Evolutionary conservation across 2,888 invertebrate species (phyloP), one percentile per base, ranked within the genome.

Genomic region (Callinectes sapidus): DNA sequence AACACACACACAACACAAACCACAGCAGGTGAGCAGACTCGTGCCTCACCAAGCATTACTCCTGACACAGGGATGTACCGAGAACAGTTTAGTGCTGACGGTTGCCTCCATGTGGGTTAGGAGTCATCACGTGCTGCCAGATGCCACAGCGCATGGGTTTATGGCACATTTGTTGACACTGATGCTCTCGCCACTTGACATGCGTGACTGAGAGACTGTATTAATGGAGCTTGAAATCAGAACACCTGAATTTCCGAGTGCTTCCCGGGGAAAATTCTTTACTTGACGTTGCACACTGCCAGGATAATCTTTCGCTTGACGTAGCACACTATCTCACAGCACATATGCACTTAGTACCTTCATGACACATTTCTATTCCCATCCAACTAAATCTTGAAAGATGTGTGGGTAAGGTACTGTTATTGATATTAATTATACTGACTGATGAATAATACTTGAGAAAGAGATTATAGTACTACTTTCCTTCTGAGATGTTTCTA

Each of bases 161-260:
- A 81, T 81, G 81, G 81, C 81, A 81, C 81, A 18, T 13, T 35
- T 35, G 81, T 81, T 81, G 81, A 81, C 35, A n/a, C 81, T 81
- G 81, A 81, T 35, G 81, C 81, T 81, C 35, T n/a, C 81, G 18
- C 81, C 81, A 35, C 81, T 81, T 35, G 81, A 18, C 81, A 81
- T 35, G 35, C 81, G 81, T 81, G 35, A 81, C 35, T 35, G 16
- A 35, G 81, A 35, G 81, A 35, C 10, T 81, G 35, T 71, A n/a
- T 81, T 81, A 32, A 32, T 81, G 81, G 32, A 81, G 81, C 81
- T 81, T 35, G 35, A 81, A 35, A 81, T 32, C 81, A 71, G 32
- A 35, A 81, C 35, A 81, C 23, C 35, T 35, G 35, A n/a, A 81
- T 35, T 13, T 81, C 16, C 6, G 13, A 28, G 23, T 61, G 28